Conservation (phyloP, 2,888 invertebrate species). For the Idaea straminata region DNA sequence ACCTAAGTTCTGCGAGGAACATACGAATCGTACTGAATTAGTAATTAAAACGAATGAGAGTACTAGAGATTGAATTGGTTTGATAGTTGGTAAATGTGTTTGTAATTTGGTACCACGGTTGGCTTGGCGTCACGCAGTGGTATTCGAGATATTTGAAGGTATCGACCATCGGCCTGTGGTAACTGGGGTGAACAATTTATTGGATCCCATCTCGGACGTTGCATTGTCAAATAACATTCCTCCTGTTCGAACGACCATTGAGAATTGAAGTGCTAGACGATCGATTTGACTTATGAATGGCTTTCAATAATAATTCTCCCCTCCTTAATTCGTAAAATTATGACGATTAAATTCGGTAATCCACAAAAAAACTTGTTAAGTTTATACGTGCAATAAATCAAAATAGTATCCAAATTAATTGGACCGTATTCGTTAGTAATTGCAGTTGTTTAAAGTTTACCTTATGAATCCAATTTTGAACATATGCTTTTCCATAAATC, state of each 20-base stretch:
- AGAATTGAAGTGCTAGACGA: constrained; percentile 45
- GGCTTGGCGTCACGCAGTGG: constrained; percentile 2
- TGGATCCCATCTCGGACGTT: constrained; percentile 58
- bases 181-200: constrained; percentile 59
- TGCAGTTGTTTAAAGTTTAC: neutral
- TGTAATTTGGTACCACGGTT: neutral
- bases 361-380: neutral
- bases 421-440: neutral
- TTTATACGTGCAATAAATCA: constrained; percentile 1
- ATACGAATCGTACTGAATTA: neutral
- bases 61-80: neutral
- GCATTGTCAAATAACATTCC: constrained; percentile 69
- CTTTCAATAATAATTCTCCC: constrained; percentile 9
- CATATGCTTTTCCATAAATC: neutral
- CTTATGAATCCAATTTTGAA: neutral
- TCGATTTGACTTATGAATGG: constrained; percentile 19
- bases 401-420: constrained; percentile 2
- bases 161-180: constrained; percentile 27
- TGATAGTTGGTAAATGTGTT: neutral
- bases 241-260: constrained; percentile 34
- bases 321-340: constrained; percentile 8
- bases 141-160: constrained; percentile 35
- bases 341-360: neutral
- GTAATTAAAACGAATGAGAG: neutral
- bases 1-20: constrained; percentile 1